Conservation (phyloP, 2,888 invertebrate genomes). For the Phania funesta region DNA sequence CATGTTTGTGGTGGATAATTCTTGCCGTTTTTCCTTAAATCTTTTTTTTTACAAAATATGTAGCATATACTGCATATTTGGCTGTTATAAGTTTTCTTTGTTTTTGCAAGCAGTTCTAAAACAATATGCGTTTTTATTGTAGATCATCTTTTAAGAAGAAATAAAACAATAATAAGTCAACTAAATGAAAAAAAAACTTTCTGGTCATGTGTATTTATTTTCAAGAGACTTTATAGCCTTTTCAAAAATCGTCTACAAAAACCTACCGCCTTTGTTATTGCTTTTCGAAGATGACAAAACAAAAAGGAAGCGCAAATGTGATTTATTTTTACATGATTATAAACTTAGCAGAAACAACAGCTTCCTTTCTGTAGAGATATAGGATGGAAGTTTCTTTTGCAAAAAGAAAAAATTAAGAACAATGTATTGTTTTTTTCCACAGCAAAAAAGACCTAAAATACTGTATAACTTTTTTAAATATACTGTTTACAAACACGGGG, state of each 20-base stretch:
- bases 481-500: constrained; percentile 13
- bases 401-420: constrained; percentile 22
- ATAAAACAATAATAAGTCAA: constrained; percentile 12
- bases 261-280: constrained; percentile 41
- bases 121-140: constrained; percentile 23
- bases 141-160: constrained; percentile 23
- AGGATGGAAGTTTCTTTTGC: constrained; percentile 18
- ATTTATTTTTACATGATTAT: constrained; percentile 80
- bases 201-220: constrained; percentile 36
- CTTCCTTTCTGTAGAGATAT: neutral
- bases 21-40: constrained; percentile 10
- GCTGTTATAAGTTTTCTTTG: constrained; percentile 32
- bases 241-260: constrained; percentile 31
- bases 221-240: constrained; percentile 43
- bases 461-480: constrained; percentile 16
- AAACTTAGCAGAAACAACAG: constrained; percentile 75
- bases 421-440: constrained; percentile 40
- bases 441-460: too few species aligned
- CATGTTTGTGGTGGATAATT: constrained; percentile 57
- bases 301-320: constrained; percentile 77
- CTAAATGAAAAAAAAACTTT: neutral
- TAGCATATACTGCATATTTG: constrained; percentile 40
- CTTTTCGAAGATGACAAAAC: constrained; percentile 66
- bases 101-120: constrained; percentile 17
- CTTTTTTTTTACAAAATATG: neutral